Evolutionary conservation across 2,888 invertebrate genomes (phyloP), one percentile per base, ranked within the genome.

Genomic region (Drosophila colorata): DNA sequence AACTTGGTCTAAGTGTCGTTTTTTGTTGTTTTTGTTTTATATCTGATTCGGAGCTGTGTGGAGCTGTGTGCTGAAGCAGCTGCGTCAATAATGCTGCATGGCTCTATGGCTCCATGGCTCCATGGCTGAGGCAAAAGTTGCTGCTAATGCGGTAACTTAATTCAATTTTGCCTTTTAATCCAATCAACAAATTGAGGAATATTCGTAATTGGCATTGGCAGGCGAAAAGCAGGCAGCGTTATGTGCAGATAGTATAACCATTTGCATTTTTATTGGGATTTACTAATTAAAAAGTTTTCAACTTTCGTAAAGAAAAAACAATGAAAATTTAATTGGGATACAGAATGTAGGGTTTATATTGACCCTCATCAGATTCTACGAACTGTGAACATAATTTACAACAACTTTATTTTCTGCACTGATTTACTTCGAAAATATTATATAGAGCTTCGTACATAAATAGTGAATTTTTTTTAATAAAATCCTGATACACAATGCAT

Each of bases 111-210:
- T 25, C 7, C 18, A 9, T 28, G 11, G 25, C 18, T 16, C 28
- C n/a, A 1, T 14, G 41, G 52, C 31, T 35, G 38, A 47, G 33
- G 53, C 37, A 18, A 65, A 73, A 63, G 60, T 57, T 75, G 51
- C 52, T 61, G 72, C 61, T 75, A 77, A 75, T 76, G 79, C 88
- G 86, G 71, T 79, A 74, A 87, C 82, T 69, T 87, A 85, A 87
- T 83, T 83, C 77, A 87, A 83, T 87, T 87, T 85, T 48, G 71
- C 71, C 58, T 69, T 76, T 69, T 87, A 83, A 87, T 87, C 83
- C 83, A 83, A 83, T 83, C 88, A 87, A 69, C 80, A 74, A 85
- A 86, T 82, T 87, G 69, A 65, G 68, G 80, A 82, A 82, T 82
- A 28, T 35, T 65, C 49, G 14, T 49, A 83, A 74, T 85, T 87